Evolutionary conservation across 2,113 vertebrate genomes (phyloP), one percentile per base, ranked within the genome.

Genomic region (Cynoglossus semilaevis): DNA sequence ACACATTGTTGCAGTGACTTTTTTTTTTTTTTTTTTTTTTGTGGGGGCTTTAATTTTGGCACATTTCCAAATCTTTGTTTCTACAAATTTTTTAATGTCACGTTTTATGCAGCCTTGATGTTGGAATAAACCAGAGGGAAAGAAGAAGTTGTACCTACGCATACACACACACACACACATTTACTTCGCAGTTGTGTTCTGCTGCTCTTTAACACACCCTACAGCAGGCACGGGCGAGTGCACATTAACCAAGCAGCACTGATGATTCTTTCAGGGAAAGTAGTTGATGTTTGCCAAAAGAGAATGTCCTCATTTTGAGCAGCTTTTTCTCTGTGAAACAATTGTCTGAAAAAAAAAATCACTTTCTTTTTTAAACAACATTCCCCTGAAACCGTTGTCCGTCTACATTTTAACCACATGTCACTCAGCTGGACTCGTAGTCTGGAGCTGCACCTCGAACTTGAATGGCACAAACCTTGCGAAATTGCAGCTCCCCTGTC

Each of bases 401-500:
- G 8, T 37, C 29, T 61, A 47, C 16, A 46, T 45, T 51, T 22
- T 9, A 15, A 10, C 51, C 51, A 8, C 48, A 41, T 45, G 65
- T 37, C 49, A 16, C n/a, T 35, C 52, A 49, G 15, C 8, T 9
- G 18, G 17, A 51, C 34, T 49, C 29, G 12, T 18, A 49, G 50
- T 58, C 50, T 16, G 11, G 54, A 44, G 16, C 36, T 51, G 22
- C 16, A n/a, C 6, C 15, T n/a, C 17, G 36, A 43, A 50, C 19
- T 49, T 22, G 51, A 74, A 61, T 15, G 51, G 60, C 60, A 40
- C 4, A 14, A 7, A 13, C 22, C 40, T 51, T 38, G 18, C 41
- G 51, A 40, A 61, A 41, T 29, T 56, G 44, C 63, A 59, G 2
- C 68, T 65, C 64, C 15, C 63, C 67, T 71, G 69, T 69, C 77